These are phyloP conservation scores for Antedon bifida DNA, from an alignment of 35 echinoderm and acorn worm species.

Conservation along the genomic window DNA sequence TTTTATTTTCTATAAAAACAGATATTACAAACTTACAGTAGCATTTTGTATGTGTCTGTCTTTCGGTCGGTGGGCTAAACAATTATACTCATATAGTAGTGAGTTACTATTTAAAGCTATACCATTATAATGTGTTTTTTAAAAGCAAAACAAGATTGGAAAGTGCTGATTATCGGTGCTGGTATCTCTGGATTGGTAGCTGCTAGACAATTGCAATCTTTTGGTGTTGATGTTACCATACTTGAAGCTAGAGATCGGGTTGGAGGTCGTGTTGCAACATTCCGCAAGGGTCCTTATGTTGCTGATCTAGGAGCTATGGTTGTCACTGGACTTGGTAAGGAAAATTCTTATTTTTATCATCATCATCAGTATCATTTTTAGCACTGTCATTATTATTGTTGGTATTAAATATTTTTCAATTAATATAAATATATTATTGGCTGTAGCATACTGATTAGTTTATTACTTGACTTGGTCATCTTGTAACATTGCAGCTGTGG, in stretches of 20 bases:
- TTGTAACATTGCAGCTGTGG: no score
- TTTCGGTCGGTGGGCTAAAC: no score
- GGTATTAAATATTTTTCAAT: no score
- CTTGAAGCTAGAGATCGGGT: conserved; percentile 88
- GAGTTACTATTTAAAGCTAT: no score
- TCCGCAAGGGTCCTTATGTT: conserved; percentile 80
- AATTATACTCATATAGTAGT: no score
- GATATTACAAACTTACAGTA: not conserved
- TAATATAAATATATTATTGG: no score
- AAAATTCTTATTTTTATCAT: not conserved
- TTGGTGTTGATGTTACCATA: conserved; percentile 89
- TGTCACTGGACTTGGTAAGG: conserved; percentile 64
- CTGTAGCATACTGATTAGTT: no score
- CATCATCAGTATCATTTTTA: no score
- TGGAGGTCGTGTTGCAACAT: conserved; percentile 84
- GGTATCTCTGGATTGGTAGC: conserved; percentile 86
- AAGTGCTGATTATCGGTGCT: conserved; percentile 31
- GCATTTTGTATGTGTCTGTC: not conserved
- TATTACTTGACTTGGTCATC: no score
- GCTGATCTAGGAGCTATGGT: conserved; percentile 97
- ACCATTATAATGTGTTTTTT: not conserved
- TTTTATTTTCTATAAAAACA: not conserved
- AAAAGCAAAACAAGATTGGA: not conserved
- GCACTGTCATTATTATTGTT: no score
- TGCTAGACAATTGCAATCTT: conserved; percentile 77